Base-by-base conservation (phyloP, 1,140 invertebrate species). In the Drosophila subpulchrella region DNA sequence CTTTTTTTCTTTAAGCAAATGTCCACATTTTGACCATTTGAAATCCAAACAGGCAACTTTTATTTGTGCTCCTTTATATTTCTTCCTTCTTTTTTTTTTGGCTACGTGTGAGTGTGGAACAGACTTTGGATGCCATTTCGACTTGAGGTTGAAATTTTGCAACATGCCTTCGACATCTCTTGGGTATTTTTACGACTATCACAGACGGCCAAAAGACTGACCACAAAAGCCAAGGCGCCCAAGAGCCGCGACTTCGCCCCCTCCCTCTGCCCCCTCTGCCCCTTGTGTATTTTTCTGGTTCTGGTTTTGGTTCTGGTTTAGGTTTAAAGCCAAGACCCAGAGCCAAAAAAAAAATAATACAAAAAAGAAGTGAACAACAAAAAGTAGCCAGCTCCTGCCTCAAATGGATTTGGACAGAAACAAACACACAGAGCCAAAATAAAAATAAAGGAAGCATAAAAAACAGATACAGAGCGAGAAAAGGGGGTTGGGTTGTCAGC, bases 101-200 rank as follows among this genome's bases (percentile, higher is more conserved):
- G 2, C 27, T 50, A 50, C 48, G 48, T 50, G 48, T 50, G 48
- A 34, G 71, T 63, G 56, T 42, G 41, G 42, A 66, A 71, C 60
- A 56, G 66, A 67, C 61, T 56, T 63, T 81, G 59, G 65, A 78
- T 78, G 66, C 65, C 82, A 81, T 68, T 86, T 73, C 63, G 71
- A 86, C 78, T 86, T 83, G 79, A 83, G 83, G 83, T 88, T 86
- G 79, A 86, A 86, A 86, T 88, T 81, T 86, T 86, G 83, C 83
- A 86, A 86, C 83, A 88, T 86, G 83, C 83, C 83, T 86, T 88
- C 83, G 83, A 86, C 83, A 88, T 86, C 83, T 83, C 83, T 79
- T 82, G 83, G 84, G 83, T 82, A 86, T 86, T 86, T 86, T 88
- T 88, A 86, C 83, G 83, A 86, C 83, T 72, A 79, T 68, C 79